Percentiles rank a stretch among this genome's conserved stretches.
These are phyloP conservation scores for Cyphomyrus discorhynchus DNA, from an alignment of 2,113 vertebrate genomes.

Conservation along the genomic window DNA sequence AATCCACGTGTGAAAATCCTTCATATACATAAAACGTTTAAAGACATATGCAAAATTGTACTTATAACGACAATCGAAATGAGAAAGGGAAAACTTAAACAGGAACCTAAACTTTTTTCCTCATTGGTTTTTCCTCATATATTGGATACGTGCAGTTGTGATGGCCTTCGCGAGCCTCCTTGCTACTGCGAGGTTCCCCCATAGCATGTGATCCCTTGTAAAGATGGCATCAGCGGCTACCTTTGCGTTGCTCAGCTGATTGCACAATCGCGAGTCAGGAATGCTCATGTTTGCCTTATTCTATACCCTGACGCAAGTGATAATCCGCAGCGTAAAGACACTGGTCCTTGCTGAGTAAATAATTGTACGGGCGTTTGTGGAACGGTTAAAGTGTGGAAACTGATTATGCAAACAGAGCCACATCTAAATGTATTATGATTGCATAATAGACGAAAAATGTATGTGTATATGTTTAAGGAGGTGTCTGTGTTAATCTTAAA, in stretches of 20 bases:
- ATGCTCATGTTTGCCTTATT: slow-evolving; percentile 22
- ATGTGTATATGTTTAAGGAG: background rate
- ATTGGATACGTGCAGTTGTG: background rate
- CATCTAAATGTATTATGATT: background rate
- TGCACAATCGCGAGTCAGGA: slow-evolving; percentile 31
- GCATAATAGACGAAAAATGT: background rate
- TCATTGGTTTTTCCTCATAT: background rate
- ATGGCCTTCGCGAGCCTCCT: slow-evolving; percentile 19
- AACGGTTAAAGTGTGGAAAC: background rate
- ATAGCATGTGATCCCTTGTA: slow-evolving; percentile 32
- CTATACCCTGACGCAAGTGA: slow-evolving; percentile 19
- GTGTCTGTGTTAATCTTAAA: background rate
- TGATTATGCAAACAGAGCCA: background rate
- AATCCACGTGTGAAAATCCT: background rate
- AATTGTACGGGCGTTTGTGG: background rate
- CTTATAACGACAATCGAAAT: background rate
- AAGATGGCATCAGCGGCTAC: slow-evolving; percentile 22
- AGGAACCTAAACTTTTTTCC: background rate
- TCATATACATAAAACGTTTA: background rate
- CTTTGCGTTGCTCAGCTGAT: slow-evolving; percentile 29
- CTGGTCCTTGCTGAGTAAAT: background rate
- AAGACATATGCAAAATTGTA: background rate
- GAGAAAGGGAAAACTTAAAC: background rate
- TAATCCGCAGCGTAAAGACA: slow-evolving; percentile 1
- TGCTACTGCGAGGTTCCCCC: slow-evolving; percentile 8